Base-by-base conservation (phyloP, 1,140 invertebrate species). In the Aleiodes sp. region DNA sequence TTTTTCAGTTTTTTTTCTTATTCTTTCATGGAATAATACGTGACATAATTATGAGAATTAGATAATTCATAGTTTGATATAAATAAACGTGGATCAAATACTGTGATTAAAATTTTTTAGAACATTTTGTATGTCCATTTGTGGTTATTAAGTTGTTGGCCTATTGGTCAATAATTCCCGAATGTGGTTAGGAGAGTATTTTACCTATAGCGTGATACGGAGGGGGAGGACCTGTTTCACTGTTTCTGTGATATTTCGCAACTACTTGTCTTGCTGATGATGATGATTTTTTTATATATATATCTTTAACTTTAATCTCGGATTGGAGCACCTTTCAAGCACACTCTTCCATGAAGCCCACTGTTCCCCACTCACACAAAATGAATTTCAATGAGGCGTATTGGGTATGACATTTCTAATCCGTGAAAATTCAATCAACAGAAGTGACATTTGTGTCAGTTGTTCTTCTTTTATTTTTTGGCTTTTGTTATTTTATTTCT, bases 181-280 rank as follows among this genome's bases (percentile, higher is more conserved):
- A 57, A 59, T 21, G 33, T 57, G 33, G 24, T n/a, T 37, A 39
- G 14, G 12, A 24, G 24, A 2, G 31, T 28, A n/a, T 9, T 26
- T 52, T 52, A 52, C 46, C 46, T 52, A 1, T 21, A 52, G n/a
- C 28, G 41, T 35, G 33, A n/a, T n/a, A n/a, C n/a, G n/a, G n/a
- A n/a, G n/a, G n/a, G 4, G 29, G 46, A 63, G 14, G 16, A 69
- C 37, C 74, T 68, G 73, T 63, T 70, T 64, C 68, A 63, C 70
- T 52, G 60, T 67, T 70, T 65, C 60, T 74, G 59, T 77, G 78
- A 81, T 68, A 73, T 79, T 79, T 80, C 70, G 72, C 75, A 80
- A 80, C 74, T 70, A 78, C 75, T 66, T 56, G 41, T 52, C 10
- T 61, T 33, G 12, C 6, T 12, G 28, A 10, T 29, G 16, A 31